Evolutionary conservation across 2,888 invertebrate species (phyloP).

Genomic region (Melinaea marsaeus): DNA sequence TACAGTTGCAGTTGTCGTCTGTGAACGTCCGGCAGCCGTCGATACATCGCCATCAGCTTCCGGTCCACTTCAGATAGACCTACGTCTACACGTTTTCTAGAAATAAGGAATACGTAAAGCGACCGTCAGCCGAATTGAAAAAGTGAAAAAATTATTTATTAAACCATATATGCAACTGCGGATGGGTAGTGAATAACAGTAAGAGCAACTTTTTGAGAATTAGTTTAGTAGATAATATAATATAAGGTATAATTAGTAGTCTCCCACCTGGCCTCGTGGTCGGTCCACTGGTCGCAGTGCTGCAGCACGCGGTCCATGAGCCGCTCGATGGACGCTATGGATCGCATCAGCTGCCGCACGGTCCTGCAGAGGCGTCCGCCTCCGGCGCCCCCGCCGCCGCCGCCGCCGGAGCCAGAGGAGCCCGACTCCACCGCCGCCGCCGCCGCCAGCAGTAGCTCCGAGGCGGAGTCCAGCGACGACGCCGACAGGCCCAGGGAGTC

Average conservation of each 20-base stretch:
- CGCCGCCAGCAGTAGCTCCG: conserved; percentile 51
- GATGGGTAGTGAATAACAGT: too few relatives aligned
- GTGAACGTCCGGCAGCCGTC: conserved; percentile 66
- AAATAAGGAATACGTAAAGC: not conserved
- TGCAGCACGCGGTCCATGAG: conserved; percentile 66
- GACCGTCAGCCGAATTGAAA: not conserved
- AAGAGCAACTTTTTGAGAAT: too few relatives aligned
- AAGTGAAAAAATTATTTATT: not conserved
- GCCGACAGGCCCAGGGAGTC: conserved; percentile 50
- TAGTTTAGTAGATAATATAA: too few relatives aligned
- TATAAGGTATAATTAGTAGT: too few relatives aligned
- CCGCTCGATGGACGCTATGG: conserved; percentile 66
- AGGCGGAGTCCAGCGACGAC: conserved; percentile 54
- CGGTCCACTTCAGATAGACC: conserved; percentile 67
- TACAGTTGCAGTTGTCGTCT: conserved; percentile 66
- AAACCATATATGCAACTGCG: too few relatives aligned
- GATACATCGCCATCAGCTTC: conserved; percentile 72
- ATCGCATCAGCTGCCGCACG: conserved; percentile 61
- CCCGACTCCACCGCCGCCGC: conserved; percentile 40
- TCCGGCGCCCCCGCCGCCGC: conserved; percentile 15
- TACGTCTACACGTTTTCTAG: conserved; percentile 66
- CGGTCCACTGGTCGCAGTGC: conserved; percentile 62
- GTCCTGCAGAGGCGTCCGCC: conserved; percentile 50
- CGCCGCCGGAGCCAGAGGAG: conserved; percentile 24
- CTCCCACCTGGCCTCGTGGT: conserved; percentile 46